Evolutionary conservation across 2,797 vertebrate species (phyloP), one percentile per base, ranked within the genome.

Genomic region (Gymnothorax javanicus): DNA sequence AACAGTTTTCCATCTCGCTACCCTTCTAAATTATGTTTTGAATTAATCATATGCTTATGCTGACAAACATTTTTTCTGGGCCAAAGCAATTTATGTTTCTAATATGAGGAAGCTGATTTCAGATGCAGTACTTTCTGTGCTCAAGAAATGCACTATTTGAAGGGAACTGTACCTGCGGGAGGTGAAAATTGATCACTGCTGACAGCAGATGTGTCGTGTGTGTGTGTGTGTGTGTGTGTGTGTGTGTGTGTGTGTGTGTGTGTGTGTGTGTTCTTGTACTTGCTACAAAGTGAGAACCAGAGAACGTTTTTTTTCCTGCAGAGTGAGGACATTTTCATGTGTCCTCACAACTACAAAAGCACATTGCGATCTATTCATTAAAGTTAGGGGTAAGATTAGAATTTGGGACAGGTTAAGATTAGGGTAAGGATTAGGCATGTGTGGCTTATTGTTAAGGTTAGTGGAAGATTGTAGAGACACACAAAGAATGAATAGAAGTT

Each of bases 11-110:
- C 81, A 43, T 82, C 81, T 59, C 81, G 17, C 82, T 60, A 62
- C 27, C 43, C 82, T 62, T 60, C 82, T 83, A 27, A 59, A 83
- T 83, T 83, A 83, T 58, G 58, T 83, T 83, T 58, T 83, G 56
- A 62, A 59, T 83, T 83, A 62, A 62, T 62, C 82, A 59, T 83
- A 33, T 60, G 57, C 82, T 58, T 83, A 59, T 83, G 82, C 82
- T 83, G 50, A 33, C 50, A 81, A 81, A 81, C 50, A 56, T 27
- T 59, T 83, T 83, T 83, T 83, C 57, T 82, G 25, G 52, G 52
- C 56, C 82, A 27, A 60, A 27, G 56, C 58, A 59, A 62, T 33
- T 59, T 83, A 27, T 27, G 81, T 82, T 27, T 83, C 82, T 83
- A 54, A 83, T 83, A 59, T 58, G 82, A 62, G 58, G 82, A 59